A percentile compares a stretch with the other conserved stretches of the same genome.
Conservation (phyloP, 2,888 invertebrate species). For the Galeruca laticollis region DNA sequence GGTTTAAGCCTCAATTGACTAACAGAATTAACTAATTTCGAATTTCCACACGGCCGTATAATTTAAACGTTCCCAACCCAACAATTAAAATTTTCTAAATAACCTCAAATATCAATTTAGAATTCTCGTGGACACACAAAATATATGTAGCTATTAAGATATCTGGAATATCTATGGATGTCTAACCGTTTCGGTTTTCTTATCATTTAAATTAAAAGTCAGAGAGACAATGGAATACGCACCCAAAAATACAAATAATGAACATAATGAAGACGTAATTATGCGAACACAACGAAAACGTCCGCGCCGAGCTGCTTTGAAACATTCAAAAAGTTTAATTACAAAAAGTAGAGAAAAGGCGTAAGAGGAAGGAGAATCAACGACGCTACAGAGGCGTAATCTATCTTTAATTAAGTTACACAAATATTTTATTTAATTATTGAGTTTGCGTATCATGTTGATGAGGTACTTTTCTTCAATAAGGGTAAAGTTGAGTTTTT, state of each 20-base stretch:
- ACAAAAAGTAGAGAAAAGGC: slow-evolving; percentile 28
- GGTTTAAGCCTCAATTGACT: neutral
- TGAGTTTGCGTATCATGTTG: neutral
- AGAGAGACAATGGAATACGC: slow-evolving; percentile 34
- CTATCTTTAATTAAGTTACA: neutral
- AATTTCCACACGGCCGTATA: neutral
- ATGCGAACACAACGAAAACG: slow-evolving; percentile 35
- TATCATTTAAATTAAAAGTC: slow-evolving; percentile 38
- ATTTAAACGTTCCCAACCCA: neutral
- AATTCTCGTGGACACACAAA: neutral
- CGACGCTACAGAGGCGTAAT: neutral
- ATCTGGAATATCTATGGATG: slow-evolving; percentile 29
- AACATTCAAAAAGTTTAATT: slow-evolving; percentile 39
- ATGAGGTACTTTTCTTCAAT: too few species aligned
- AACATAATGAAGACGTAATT: slow-evolving; percentile 39
- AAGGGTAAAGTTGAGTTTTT: too few species aligned
- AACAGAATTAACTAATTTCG: neutral
- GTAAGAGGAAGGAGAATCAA: neutral
- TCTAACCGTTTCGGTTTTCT: slow-evolving; percentile 28
- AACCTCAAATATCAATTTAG: neutral
- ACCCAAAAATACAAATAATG: slow-evolving; percentile 37
- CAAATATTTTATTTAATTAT: neutral
- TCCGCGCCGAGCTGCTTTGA: slow-evolving; percentile 28
- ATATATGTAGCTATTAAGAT: slow-evolving; percentile 17
- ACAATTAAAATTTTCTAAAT: neutral